Conservation (phyloP, 92 coral and sea anemone species). For the Palythoa grandis region DNA sequence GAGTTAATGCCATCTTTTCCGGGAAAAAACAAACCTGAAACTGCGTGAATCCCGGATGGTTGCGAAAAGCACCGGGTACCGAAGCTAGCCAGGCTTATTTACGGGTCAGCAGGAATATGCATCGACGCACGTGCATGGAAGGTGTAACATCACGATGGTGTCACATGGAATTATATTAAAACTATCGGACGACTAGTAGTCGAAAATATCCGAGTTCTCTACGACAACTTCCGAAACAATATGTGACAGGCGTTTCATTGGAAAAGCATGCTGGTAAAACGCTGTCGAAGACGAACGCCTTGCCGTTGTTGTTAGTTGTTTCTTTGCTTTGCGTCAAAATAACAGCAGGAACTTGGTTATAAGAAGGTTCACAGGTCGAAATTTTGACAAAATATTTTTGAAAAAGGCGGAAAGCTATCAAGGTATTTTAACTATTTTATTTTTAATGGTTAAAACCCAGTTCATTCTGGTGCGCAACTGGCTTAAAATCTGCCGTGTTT, state of each 20-base stretch:
- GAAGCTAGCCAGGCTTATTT: not conserved
- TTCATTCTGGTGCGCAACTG: not conserved
- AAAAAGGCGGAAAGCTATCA: not conserved
- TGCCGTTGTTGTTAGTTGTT: constrained; percentile 53
- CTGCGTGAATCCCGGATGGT: not conserved
- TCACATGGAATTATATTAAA: not conserved
- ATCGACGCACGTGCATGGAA: constrained; percentile 20
- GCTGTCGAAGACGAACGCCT: constrained; percentile 63
- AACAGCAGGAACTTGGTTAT: not conserved
- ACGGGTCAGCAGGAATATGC: not conserved
- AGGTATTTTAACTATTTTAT: not conserved
- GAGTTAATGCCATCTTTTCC: constrained; percentile 30
- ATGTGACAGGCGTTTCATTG: constrained; percentile 58
- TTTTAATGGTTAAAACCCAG: not conserved
- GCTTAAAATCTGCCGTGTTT: not conserved
- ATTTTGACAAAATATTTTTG: not conserved
- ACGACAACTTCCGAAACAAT: constrained; percentile 23
- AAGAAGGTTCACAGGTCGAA: not conserved
- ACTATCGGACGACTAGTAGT: not conserved
- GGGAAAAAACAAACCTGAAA: not conserved
- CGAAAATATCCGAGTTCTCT: not conserved
- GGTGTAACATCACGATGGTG: not conserved
- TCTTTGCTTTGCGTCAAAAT: not conserved
- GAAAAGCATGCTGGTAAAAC: constrained; percentile 51
- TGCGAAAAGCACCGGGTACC: too few relatives aligned